A percentile compares a stretch with the other conserved stretches of the same genome.
Conservation (phyloP, 2,888 invertebrate genomes). For the Allophyes oxyacanthae region DNA sequence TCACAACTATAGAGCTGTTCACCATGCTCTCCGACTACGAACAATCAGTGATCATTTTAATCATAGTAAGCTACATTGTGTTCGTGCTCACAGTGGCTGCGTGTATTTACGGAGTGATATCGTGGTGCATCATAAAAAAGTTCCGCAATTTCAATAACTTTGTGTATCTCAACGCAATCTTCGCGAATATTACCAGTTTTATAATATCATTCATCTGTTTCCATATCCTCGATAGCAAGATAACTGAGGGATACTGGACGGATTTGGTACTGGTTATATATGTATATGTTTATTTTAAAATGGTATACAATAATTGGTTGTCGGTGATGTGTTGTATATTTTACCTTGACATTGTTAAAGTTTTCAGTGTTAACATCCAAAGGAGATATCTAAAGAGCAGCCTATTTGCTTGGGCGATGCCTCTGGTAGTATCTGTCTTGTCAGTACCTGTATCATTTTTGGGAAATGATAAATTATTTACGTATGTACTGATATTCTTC, state of each 20-base stretch:
- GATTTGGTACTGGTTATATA: no score
- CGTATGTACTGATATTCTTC: no score
- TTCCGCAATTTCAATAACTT: conserved; percentile 4
- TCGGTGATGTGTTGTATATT: conserved; percentile 33
- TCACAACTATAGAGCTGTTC: no score
- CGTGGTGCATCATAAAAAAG: conserved; percentile 1
- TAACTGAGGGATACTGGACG: no score
- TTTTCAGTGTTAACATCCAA: conserved; percentile 17
- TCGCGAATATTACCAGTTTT: background rate
- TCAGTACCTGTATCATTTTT: background rate
- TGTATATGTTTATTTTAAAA: background rate
- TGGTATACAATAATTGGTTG: conserved; percentile 13
- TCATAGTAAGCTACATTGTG: background rate
- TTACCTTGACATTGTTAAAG: conserved; percentile 33
- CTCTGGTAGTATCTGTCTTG: background rate
- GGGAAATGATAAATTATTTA: no score
- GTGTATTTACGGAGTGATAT: background rate
- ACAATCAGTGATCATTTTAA: conserved; percentile 3
- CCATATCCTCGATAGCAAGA: no score
- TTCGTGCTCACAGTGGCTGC: background rate
- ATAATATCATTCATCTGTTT: no score
- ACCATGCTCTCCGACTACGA: no score
- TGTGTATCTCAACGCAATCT: background rate
- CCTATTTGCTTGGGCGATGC: conserved; percentile 30
- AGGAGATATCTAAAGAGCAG: conserved; percentile 31